Percentiles rank a stretch among this genome's conserved stretches.
Conservation (phyloP, 92 coral and sea anemone species). For the Palythoa heliodiscus region DNA sequence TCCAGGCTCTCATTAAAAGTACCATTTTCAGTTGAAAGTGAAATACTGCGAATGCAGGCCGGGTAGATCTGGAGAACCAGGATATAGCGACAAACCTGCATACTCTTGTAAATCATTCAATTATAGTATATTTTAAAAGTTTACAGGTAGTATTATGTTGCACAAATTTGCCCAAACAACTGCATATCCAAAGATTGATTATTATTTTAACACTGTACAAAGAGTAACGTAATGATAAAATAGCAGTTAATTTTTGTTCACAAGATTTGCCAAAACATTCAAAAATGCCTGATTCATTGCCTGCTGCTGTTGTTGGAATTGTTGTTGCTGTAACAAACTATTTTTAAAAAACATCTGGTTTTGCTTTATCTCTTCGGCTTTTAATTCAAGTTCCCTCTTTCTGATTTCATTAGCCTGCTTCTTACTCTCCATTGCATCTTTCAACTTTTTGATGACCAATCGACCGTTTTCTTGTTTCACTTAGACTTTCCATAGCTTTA, state of each 20-base stretch:
- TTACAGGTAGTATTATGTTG: background rate
- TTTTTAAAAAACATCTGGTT: constrained; percentile 34
- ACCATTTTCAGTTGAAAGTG: too few species aligned
- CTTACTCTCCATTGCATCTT: constrained; percentile 37
- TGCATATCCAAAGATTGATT: background rate
- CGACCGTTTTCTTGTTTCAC: constrained; percentile 32
- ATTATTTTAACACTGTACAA: background rate
- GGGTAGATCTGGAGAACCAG: too few species aligned
- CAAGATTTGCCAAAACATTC: background rate
- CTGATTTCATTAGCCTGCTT: constrained; percentile 45
- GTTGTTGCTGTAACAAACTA: constrained; percentile 27
- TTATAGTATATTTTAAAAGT: background rate
- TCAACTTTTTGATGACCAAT: constrained; percentile 23
- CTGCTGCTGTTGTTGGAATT: constrained; percentile 32
- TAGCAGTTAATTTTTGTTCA: background rate
- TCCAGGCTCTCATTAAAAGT: too few species aligned
- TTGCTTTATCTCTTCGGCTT: constrained; percentile 44
- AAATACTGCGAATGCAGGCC: too few species aligned
- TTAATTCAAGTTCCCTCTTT: constrained; percentile 41
- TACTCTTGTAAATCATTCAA: too few species aligned
- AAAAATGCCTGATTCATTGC: constrained; percentile 28
- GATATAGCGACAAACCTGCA: too few species aligned
- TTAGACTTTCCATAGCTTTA: constrained; percentile 47
- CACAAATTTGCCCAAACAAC: constrained; percentile 3
- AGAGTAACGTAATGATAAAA: background rate